phyloP scores from a whole-genome alignment of 2,797 vertebrate species.

The Phataginus tricuspis region DNA sequence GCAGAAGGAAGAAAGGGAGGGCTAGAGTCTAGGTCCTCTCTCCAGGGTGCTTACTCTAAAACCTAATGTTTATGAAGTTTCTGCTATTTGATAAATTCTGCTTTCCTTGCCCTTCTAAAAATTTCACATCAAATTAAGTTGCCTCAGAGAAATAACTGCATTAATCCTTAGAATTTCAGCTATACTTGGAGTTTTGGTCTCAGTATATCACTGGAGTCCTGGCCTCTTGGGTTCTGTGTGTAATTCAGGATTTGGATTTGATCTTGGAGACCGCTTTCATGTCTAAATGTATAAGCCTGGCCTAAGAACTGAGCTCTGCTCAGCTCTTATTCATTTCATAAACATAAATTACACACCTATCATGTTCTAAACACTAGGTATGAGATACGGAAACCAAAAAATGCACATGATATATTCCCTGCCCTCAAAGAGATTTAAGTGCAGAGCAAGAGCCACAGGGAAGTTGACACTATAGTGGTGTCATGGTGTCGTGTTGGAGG shows the following conservation, averaged over 20 bases:
- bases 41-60: not conserved
- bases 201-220: not conserved
- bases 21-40: not conserved
- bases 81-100: not conserved
- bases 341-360: not conserved
- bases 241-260: constrained; percentile 16
- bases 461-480: not conserved
- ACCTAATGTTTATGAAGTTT: not conserved
- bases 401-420: not conserved
- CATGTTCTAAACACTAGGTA: not conserved
- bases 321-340: not conserved
- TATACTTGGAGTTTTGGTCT: not conserved
- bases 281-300: not conserved
- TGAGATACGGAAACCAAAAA: not conserved
- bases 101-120: not conserved
- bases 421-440: not conserved
- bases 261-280: not conserved
- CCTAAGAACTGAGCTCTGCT: not conserved
- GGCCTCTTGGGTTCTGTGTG: not conserved
- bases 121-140: not conserved
- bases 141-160: not conserved
- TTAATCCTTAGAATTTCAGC: not conserved
- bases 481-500: not conserved
- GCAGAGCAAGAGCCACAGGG: not conserved
- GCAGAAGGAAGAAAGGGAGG: not conserved